Evolutionary conservation across 2,888 invertebrate genomes (phyloP).

Genomic region (Hirtodrosophila cameraria): DNA sequence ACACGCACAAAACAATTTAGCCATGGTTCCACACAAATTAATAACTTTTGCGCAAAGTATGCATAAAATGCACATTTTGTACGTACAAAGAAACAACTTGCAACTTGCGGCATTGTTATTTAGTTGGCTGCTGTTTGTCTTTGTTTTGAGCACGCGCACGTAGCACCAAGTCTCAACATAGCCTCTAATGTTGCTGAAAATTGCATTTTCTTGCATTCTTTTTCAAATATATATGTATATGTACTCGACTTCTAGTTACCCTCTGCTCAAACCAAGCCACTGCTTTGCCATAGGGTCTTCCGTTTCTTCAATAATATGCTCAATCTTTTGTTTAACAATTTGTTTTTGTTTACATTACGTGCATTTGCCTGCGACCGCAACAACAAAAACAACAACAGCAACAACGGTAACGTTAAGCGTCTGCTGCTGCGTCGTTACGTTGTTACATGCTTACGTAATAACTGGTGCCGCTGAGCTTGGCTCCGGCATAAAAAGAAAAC

Average conservation of each 20-base stretch:
- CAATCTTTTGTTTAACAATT: neutral
- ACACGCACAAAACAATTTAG: slow-evolving; percentile 1
- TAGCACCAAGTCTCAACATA: slow-evolving; percentile 52
- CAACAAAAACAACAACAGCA: slow-evolving; percentile 10
- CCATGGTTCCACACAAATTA: neutral
- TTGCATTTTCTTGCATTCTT: slow-evolving; percentile 75
- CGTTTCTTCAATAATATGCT: no score
- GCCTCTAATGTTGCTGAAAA: slow-evolving; percentile 81
- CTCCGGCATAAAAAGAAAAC: slow-evolving; percentile 23
- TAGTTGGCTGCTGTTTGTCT: slow-evolving; percentile 32
- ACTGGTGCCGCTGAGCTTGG: slow-evolving; percentile 62
- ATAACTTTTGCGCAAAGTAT: slow-evolving; percentile 2
- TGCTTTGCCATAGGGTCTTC: no score
- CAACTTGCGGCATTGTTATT: slow-evolving; percentile 36
- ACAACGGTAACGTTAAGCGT: slow-evolving; percentile 18
- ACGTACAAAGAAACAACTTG: slow-evolving; percentile 3
- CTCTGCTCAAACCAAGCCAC: no score
- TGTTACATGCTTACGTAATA: slow-evolving; percentile 68
- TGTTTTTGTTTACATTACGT: slow-evolving; percentile 3
- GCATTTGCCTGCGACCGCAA: slow-evolving; percentile 35
- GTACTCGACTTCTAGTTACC: slow-evolving; percentile 26
- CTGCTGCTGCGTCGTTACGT: slow-evolving; percentile 25
- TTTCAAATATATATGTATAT: slow-evolving; percentile 8
- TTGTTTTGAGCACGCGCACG: slow-evolving; percentile 48
- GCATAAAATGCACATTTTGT: slow-evolving; percentile 11